Evolutionary conservation across 1,140 invertebrate genomes (phyloP).

Genomic region (Cydia splendana): DNA sequence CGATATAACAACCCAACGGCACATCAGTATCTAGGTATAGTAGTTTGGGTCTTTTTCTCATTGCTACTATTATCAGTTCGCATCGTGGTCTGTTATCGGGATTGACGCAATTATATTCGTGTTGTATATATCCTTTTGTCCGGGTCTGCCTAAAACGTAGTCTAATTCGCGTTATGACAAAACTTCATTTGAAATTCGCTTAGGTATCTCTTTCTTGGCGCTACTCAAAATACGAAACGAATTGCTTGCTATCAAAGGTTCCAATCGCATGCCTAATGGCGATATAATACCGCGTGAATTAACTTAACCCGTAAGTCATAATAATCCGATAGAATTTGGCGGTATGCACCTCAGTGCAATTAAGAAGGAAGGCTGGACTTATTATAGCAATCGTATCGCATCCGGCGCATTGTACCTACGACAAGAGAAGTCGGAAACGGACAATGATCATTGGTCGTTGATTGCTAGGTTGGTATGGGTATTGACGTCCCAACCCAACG

Average conservation of each 20-base stretch:
- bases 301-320: not conserved
- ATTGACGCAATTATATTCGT: too few relatives aligned
- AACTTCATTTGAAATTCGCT: too few relatives aligned
- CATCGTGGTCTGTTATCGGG: not conserved
- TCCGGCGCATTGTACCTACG: not conserved
- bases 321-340: not conserved
- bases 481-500: not conserved
- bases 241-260: too few relatives aligned
- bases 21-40: not conserved
- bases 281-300: too few relatives aligned
- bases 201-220: too few relatives aligned
- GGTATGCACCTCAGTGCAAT: not conserved
- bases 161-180: too few relatives aligned
- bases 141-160: too few relatives aligned
- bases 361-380: not conserved
- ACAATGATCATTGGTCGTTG: conserved; percentile 13
- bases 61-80: not conserved
- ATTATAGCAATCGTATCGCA: not conserved
- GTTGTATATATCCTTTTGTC: too few relatives aligned
- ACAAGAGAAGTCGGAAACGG: not conserved
- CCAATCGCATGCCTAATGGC: too few relatives aligned
- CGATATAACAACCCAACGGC: not conserved
- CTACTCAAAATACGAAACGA: too few relatives aligned
- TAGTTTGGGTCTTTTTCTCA: too few relatives aligned
- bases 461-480: not conserved